These are phyloP conservation scores for Xylocampa areola DNA, from an alignment of 2,888 invertebrate species.

Conservation along the genomic window DNA sequence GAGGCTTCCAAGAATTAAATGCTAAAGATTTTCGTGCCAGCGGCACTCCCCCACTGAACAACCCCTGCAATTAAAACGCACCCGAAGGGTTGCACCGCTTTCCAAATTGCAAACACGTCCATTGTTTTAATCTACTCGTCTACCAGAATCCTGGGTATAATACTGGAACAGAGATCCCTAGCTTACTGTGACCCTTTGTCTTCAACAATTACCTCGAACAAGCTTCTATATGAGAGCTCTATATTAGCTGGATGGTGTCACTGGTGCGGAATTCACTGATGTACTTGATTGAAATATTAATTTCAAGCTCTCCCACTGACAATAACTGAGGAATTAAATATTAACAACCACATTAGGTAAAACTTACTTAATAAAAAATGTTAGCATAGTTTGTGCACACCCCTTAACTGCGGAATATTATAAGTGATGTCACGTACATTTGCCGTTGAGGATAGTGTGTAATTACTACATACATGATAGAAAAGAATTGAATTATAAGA, in stretches of 20 bases:
- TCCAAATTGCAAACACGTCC: constrained; percentile 87
- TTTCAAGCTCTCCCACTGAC: constrained; percentile 67
- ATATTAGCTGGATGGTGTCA: constrained; percentile 62
- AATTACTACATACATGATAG: constrained; percentile 55
- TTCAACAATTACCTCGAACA: constrained; percentile 37
- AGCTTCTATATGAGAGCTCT: constrained; percentile 59
- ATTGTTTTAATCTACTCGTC: constrained; percentile 87
- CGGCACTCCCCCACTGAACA: constrained; percentile 64
- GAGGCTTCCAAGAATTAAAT: constrained; percentile 72
- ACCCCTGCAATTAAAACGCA: constrained; percentile 88
- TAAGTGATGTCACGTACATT: constrained; percentile 34
- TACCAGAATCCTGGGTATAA: constrained; percentile 78
- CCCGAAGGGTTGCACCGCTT: constrained; percentile 86
- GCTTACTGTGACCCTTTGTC: constrained; percentile 65
- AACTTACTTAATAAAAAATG: not conserved
- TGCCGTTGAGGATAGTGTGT: constrained; percentile 34
- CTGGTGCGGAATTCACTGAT: constrained; percentile 68
- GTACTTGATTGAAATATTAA: constrained; percentile 85
- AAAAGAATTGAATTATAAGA: constrained; percentile 55
- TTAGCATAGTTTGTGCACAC: not conserved
- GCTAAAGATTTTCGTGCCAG: constrained; percentile 72
- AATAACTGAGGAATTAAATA: constrained; percentile 41
- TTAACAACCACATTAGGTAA: constrained; percentile 4
- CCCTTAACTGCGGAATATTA: constrained; percentile 21
- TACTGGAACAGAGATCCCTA: constrained; percentile 72